Evolutionary conservation across 1,140 invertebrate species (phyloP).

Genomic region (Sinella curviseta): DNA sequence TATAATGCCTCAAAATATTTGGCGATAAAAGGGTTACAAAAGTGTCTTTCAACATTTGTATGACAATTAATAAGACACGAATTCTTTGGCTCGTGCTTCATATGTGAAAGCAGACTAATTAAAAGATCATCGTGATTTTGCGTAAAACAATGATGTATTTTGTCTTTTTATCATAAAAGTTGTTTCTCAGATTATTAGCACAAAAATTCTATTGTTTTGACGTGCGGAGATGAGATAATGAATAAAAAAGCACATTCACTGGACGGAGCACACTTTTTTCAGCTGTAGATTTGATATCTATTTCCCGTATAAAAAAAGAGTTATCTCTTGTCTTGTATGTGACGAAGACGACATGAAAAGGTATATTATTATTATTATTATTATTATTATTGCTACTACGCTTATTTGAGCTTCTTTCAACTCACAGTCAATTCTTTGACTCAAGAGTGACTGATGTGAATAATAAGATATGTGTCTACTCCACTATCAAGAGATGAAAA

Average conservation of each 20-base stretch:
- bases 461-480: conserved; percentile 9
- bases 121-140: too few relatives aligned
- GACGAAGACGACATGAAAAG: not conserved
- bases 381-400: not conserved
- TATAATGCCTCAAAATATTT: not conserved
- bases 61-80: too few relatives aligned
- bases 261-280: conserved; percentile 1
- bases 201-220: not conserved
- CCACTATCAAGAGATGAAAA: not conserved
- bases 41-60: too few relatives aligned
- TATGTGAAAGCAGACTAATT: not conserved
- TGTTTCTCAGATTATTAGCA: not conserved
- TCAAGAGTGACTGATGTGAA: conserved; percentile 21
- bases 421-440: conserved; percentile 23
- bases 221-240: too few relatives aligned
- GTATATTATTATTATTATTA: conserved; percentile 2
- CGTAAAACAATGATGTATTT: too few relatives aligned
- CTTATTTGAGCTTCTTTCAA: not conserved
- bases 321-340: conserved; percentile 16
- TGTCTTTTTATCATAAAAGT: not conserved
- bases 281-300: not conserved
- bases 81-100: not conserved
- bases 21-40: too few relatives aligned
- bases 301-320: conserved; percentile 6
- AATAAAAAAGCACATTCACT: not conserved